phyloP scores from a whole-genome alignment of 2,797 vertebrate genomes.

The Threskiornis aethiopicus region DNA sequence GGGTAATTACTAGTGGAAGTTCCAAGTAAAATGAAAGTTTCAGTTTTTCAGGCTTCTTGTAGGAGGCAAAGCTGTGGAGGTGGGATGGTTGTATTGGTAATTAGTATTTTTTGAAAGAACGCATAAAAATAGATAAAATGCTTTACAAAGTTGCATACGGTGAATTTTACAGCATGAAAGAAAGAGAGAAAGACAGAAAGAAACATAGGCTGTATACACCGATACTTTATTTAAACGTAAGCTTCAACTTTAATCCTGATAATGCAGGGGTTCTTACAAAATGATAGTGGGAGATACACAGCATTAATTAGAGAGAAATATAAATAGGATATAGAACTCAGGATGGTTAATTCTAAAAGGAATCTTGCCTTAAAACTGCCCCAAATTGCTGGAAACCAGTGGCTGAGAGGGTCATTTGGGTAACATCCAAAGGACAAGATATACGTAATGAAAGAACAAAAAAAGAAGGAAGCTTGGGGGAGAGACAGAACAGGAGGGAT shows the following conservation, averaged over 20 bases:
- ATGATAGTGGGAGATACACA: not conserved
- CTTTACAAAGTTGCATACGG: not conserved
- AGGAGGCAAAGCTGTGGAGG: not conserved
- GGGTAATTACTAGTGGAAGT: conserved; percentile 25
- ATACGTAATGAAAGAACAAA: accelerated
- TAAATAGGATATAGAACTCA: not conserved
- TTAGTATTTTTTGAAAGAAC: not conserved
- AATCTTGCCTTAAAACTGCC: not conserved
- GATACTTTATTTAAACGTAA: not conserved
- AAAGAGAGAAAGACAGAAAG: not conserved
- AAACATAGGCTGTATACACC: not conserved
- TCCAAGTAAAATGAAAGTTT: not conserved
- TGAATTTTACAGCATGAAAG: not conserved
- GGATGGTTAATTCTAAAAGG: not conserved
- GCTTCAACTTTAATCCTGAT: not conserved
- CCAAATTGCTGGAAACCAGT: not conserved
- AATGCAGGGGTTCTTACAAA: not conserved
- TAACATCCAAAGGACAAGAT: accelerated
- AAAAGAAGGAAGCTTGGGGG: not conserved
- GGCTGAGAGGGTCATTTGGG: not conserved
- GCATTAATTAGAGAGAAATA: not conserved
- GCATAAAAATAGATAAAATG: not conserved
- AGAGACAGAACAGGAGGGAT: not conserved
- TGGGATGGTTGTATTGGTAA: not conserved
- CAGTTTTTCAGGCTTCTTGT: not conserved